A percentile compares a stretch with the other conserved stretches of the same genome.
Evolutionary conservation across 2,888 invertebrate genomes (phyloP).

Genomic region (Eupelmus urozonus): DNA sequence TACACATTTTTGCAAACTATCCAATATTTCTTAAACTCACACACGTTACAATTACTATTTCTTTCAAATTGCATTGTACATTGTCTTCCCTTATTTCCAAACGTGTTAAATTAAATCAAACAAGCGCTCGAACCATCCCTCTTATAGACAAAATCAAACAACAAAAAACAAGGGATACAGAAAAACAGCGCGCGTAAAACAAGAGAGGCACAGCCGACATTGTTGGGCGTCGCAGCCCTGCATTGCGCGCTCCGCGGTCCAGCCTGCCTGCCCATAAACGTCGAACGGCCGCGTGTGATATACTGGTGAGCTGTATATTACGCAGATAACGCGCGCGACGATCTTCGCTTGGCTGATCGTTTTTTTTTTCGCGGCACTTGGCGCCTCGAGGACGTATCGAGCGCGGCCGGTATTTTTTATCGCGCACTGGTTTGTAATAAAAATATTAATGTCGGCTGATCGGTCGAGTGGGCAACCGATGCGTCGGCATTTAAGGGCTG

Average conservation of each 20-base stretch:
- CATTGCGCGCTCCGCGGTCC: slow-evolving; percentile 61
- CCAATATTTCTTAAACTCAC: no score
- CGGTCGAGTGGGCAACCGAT: neutral
- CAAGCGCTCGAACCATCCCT: no score
- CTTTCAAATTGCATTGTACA: no score
- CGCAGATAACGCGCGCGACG: slow-evolving; percentile 64
- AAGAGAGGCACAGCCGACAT: neutral
- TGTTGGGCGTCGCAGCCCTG: slow-evolving; percentile 1
- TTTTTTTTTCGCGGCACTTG: slow-evolving; percentile 50
- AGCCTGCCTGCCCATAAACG: slow-evolving; percentile 66
- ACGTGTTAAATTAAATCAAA: no score
- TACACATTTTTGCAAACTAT: no score
- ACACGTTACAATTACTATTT: no score
- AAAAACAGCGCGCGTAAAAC: slow-evolving; percentile 2
- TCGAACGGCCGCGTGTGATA: slow-evolving; percentile 67
- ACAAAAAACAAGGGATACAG: neutral
- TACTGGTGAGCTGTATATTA: slow-evolving; percentile 73
- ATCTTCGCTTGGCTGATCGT: slow-evolving; percentile 44
- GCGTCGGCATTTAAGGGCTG: slow-evolving; percentile 22
- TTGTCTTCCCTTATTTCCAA: no score
- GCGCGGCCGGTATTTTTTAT: neutral
- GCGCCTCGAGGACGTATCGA: slow-evolving; percentile 50
- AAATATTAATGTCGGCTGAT: slow-evolving; percentile 54
- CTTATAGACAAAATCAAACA: neutral
- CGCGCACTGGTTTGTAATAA: slow-evolving; percentile 39